These are phyloP conservation scores for Xanthorhoe designata DNA, from an alignment of 2,888 invertebrate genomes.

Conservation along the genomic window DNA sequence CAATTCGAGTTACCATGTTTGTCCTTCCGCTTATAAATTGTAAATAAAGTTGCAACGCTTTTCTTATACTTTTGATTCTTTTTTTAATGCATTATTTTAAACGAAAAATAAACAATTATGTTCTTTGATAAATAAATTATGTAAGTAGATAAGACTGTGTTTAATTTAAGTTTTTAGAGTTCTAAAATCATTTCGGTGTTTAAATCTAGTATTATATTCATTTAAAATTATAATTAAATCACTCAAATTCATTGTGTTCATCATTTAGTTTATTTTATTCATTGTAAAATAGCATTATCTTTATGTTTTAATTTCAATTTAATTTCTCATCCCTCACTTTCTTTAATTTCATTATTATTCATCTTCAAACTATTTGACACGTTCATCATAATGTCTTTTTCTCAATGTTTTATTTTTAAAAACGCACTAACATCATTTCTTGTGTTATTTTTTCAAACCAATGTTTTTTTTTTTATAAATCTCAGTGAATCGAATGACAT, in stretches of 20 bases:
- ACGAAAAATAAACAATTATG: slow-evolving; percentile 17
- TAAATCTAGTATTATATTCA: background rate
- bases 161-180: slow-evolving; percentile 17
- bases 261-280: background rate
- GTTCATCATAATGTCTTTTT: no score
- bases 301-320: no score
- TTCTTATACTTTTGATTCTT: slow-evolving; percentile 46
- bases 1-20: slow-evolving; percentile 81
- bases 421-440: no score
- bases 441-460: no score
- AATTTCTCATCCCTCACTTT: background rate
- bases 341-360: no score
- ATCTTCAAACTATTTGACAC: no score
- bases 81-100: background rate
- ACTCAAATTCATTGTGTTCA: background rate
- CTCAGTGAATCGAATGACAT: no score
- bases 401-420: no score
- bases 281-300: background rate
- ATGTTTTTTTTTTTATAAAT: slow-evolving; percentile 13
- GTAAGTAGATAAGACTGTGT: slow-evolving; percentile 61
- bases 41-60: slow-evolving; percentile 67
- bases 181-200: background rate
- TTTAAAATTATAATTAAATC: slow-evolving; percentile 1
- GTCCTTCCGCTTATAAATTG: slow-evolving; percentile 69
- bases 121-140: slow-evolving; percentile 38